phyloP scores from a whole-genome alignment of 2,888 invertebrate species.

The Oxytorus armatus region DNA sequence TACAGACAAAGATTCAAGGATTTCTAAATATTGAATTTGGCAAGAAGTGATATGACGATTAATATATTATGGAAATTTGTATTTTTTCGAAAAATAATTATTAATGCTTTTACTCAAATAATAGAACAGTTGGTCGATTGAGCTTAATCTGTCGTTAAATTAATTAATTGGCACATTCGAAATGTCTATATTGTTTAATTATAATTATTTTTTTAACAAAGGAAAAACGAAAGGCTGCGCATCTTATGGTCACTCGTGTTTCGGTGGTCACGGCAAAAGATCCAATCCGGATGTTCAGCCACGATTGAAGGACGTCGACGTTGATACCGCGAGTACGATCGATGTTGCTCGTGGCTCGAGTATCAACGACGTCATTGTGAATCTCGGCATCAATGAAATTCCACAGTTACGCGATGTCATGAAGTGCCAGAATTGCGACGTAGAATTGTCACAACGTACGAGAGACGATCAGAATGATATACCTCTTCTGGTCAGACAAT shows the following conservation, averaged over 20 bases:
- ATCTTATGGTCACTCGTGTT: slow-evolving; percentile 91
- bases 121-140: no score
- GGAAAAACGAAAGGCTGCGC: slow-evolving; percentile 87
- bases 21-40: no score
- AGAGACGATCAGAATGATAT: slow-evolving; percentile 72
- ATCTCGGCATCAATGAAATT: slow-evolving; percentile 44
- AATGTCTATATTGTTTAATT: slow-evolving; percentile 4
- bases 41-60: no score
- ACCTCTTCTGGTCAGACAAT: slow-evolving; percentile 83
- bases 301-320: slow-evolving; percentile 72
- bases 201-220: background rate
- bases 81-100: no score
- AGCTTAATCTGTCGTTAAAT: no score
- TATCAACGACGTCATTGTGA: slow-evolving; percentile 18
- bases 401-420: slow-evolving; percentile 54
- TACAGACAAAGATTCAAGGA: background rate
- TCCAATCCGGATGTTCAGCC: slow-evolving; percentile 84
- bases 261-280: slow-evolving; percentile 91
- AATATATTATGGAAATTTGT: no score
- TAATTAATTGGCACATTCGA: no score
- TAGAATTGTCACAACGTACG: slow-evolving; percentile 39
- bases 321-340: slow-evolving; percentile 66
- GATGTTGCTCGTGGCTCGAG: slow-evolving; percentile 71
- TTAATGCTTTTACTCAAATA: no score
- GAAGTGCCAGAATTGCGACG: slow-evolving; percentile 43